Evolutionary conservation across 2,113 vertebrate species (phyloP), one percentile per base, ranked within the genome.

Genomic region (Boulengeromyrus knoepffleri): DNA sequence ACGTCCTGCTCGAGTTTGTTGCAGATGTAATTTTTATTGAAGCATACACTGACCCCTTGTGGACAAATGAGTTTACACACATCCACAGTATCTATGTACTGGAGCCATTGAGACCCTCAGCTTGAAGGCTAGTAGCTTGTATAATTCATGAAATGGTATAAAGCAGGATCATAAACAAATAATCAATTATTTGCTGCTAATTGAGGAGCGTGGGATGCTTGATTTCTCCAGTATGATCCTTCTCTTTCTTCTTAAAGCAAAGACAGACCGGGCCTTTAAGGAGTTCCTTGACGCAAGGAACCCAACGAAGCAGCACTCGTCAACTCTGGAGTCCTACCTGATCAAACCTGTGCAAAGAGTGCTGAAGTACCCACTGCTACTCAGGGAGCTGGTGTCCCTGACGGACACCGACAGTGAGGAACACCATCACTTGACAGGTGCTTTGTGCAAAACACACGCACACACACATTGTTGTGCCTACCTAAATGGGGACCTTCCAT

Each of bases 341-440:
- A 99, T 99, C 93, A 99, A 99, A 93, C 99, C 99, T 0, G 98
- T 99, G 45, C 99, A 99, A 95, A 96, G 99, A 90, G 99, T 99
- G 91, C 95, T 99, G 85, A 99, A 99, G 94, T 99, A 99, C 87
- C 99, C 99, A 0, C 94, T 99, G 92, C 97, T 99, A 95, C 96
- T 99, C 89, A 95, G 96, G 93, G 99, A 99, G 93, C 96, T 99
- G 80, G 99, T 99, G 92, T 99, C 98, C 8, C 96, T 99, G 89
- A 99, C 98, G 0, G 97, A 99, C 88, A 92, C 94, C 0, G 98
- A 99, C 92, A 99, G 99, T 9, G 99, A 99, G 92, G 99, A 99
- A 92, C 98, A 99, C 91, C 97, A 99, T 89, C 99, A 99, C 92
- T 96, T 99, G 91, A 98, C 97, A 87, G 98, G 99, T 99, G 92